Evolutionary conservation across 2,113 vertebrate species (phyloP), one percentile per base, ranked within the genome.

Genomic region (Saccopteryx leptura): DNA sequence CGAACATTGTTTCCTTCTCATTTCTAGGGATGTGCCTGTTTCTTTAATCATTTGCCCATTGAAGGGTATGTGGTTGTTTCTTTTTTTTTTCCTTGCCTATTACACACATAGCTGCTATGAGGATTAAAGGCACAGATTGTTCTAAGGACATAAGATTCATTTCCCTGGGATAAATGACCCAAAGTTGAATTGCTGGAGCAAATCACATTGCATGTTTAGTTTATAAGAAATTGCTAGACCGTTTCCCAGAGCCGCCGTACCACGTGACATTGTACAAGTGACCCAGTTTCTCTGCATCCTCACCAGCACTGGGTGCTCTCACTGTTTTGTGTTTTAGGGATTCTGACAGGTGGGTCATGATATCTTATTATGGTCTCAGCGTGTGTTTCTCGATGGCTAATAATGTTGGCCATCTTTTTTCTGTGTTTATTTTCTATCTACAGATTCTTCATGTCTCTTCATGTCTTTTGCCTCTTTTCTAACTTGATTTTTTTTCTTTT

Each of bases 101-200:
- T 95, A 48, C 21, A 85, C 66, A 56, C 10, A 90, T 80, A 95
- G 26, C 26, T 21, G 58, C 68, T 28, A 26, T 46, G 66, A 79
- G 92, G n/a, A 84, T 88, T 76, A 50, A 50, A n/a, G 28, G 11
- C 24, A 18, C 19, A 81, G 7, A 17, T 80, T 92, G 82, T 92
- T 75, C 39, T 83, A 14, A 31, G 65, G 58, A 65, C 13, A 0
- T 69, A 75, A 33, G 33, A 54, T 96, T 92, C n/a, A 76, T 92
- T 94, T 97, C 33, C 84, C 48, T 83, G 48, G 56, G 33, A 75
- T 84, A 50, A 78, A 78, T 69, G 23, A 11, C 93, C 58, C 56
- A 56, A 33, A 87, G 13, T 48, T 72, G 48, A 66, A 54, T 28
- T 21, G 0, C 68, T 56, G 1, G 74, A 85, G 92, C 56, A 48